phyloP scores from a whole-genome alignment of 2,888 invertebrate species.

The Epinotia nisella region DNA sequence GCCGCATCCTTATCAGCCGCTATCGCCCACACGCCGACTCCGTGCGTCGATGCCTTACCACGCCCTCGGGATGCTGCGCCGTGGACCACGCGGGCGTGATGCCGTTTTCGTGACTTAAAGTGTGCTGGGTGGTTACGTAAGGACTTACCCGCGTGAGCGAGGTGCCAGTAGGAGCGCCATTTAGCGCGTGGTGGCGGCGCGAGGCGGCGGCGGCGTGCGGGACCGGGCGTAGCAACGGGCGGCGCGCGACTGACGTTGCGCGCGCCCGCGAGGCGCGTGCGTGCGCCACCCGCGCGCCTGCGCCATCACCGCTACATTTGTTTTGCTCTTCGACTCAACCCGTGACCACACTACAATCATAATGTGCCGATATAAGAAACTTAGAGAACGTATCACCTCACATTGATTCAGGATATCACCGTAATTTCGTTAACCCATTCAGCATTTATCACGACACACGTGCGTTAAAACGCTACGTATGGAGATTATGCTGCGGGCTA shows the following conservation, averaged over 20 bases:
- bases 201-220: conserved; percentile 54
- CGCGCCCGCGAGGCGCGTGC: conserved; percentile 59
- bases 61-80: conserved; percentile 76
- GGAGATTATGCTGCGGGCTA: too few relatives aligned
- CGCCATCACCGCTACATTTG: conserved; percentile 70
- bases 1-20: conserved; percentile 77
- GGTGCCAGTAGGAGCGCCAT: conserved; percentile 80
- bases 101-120: conserved; percentile 34
- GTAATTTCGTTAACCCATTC: conserved; percentile 12
- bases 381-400: conserved; percentile 2
- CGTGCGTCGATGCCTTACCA: conserved; percentile 67
- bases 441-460: too few relatives aligned
- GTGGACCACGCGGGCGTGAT: conserved; percentile 57
- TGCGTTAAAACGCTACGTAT: too few relatives aligned
- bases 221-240: conserved; percentile 66
- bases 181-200: conserved; percentile 73
- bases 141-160: conserved; percentile 77
- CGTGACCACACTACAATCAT: conserved; percentile 24
- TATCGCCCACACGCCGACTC: conserved; percentile 72
- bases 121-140: conserved; percentile 53
- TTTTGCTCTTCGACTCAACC: conserved; percentile 68
- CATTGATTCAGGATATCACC: conserved; percentile 21
- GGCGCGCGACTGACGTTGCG: conserved; percentile 74
- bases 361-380: conserved; percentile 26
- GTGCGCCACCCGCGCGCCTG: conserved; percentile 71